Conservation (phyloP, 2,888 invertebrate species). For the Eurytoma adleriae region DNA sequence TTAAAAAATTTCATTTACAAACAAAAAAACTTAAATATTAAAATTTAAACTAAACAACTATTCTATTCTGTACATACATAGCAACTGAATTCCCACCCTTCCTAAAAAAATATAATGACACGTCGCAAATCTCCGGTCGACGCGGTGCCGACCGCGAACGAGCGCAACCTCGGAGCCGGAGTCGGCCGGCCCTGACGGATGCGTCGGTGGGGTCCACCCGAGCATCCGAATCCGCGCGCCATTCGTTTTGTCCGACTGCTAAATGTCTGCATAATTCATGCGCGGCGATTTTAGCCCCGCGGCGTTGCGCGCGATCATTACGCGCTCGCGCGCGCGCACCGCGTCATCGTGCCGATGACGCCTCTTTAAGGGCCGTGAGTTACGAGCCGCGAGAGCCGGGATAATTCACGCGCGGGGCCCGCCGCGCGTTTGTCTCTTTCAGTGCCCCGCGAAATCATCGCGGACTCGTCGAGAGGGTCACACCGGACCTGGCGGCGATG, state of each 20-base stretch:
- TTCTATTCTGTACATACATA: too few species aligned
- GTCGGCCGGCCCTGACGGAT: constrained; percentile 29
- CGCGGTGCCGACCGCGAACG: constrained; percentile 3
- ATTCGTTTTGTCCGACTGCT: constrained; percentile 36
- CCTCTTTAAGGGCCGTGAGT: constrained; percentile 56
- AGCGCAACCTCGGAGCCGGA: not conserved
- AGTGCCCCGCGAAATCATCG: constrained; percentile 11
- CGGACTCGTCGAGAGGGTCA: not conserved
- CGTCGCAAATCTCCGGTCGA: not conserved
- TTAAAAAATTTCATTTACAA: too few species aligned
- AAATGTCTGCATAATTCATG: constrained; percentile 58
- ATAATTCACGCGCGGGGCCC: constrained; percentile 35
- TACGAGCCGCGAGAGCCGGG: constrained; percentile 33
- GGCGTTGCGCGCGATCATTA: constrained; percentile 53
- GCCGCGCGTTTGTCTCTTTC: constrained; percentile 44
- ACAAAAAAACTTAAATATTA: too few species aligned
- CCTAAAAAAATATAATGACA: too few species aligned
- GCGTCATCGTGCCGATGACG: constrained; percentile 53
- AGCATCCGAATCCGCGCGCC: not conserved
- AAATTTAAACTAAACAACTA: too few species aligned
- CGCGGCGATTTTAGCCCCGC: constrained; percentile 42
- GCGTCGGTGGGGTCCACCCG: not conserved
- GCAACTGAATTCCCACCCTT: too few species aligned
- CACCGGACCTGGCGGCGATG: not conserved
- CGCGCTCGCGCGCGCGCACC: not conserved